Evolutionary conservation across 2,797 vertebrate genomes (phyloP), one percentile per base, ranked within the genome.

Genomic region (Sparidentex hasta): DNA sequence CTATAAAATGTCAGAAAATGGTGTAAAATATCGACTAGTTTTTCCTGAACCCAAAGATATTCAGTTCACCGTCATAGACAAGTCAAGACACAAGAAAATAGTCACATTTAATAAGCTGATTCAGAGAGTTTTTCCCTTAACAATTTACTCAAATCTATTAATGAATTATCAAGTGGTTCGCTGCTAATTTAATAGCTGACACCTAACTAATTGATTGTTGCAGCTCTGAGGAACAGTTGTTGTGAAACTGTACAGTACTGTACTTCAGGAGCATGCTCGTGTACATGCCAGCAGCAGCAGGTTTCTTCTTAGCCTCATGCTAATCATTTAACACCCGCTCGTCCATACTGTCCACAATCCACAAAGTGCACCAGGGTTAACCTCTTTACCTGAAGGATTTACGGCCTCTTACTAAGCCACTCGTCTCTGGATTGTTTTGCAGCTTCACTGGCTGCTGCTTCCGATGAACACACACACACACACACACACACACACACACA

Each of bases 241-340:
- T 27, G 65, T 71, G 3, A 54, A 58, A 29, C 47, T 44, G 38
- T 57, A 14, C 41, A 61, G 41, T 38, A 20, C n/a, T n/a, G n/a
- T n/a, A 55, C 25, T 47, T 71, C 61, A 46, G 29, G 50, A 65
- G 27, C 43, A 0, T 63, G 44, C 46, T 75, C 38, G 4, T 74
- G 38, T 51, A 63, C 70, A 6, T 27, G 25, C 13, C 44, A 58
- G 47, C 77, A 67, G 65, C 67, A 16, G 73, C 74, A 44, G 81
- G 68, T 71, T 82, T 79, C 43, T 71, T 77, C 68, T 78, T 61
- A 51, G 48, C 73, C 71, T 81, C 51, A 14, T 72, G 65, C 69
- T 87, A 88, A 88, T 86, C 81, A 86, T 82, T 71, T 77, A 90
- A 91, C 87, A 76, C 72, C 85, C 23, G 67, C 65, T 72, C 38